Base-by-base conservation (phyloP, 2,888 invertebrate genomes). In the Phortica okadai region DNA sequence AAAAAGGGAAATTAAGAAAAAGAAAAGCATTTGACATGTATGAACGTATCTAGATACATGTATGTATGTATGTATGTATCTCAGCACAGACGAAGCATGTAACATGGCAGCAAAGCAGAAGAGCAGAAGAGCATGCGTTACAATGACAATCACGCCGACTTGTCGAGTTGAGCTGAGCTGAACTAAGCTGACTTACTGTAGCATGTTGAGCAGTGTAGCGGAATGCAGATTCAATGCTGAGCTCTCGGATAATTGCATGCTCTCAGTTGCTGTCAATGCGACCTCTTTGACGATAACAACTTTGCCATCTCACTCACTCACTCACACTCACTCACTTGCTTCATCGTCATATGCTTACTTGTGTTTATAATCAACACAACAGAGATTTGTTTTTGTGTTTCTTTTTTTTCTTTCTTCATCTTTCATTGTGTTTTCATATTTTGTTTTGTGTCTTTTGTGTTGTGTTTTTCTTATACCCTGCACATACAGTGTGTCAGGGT, bases 41-140 rank as follows among this genome's bases (percentile, higher is more conserved):
- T 67, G 42, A 54, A n/a, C 1, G 33, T 33, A 33, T 33, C 33
- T 33, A 33, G 33, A 33, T 33, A 69, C 62, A 21, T 16, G 11
- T 21, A 41, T 64, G 64, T n/a, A n/a, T n/a, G n/a, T n/a, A n/a
- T n/a, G n/a, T 16, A 33, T 10, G 33, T 21, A 21, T 1, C 21
- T 21, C 21, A 21, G 64, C 41, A 64, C 11, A 5, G 21, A 6
- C 25, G 11, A 64, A 33, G 64, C 64, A 33, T 33, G 64, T 6
- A 41, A 16, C 14, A 64, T 25, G 25, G 41, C 64, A 25, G 75
- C 70, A 76, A 79, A 80, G 78, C 21, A 78, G 80, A 77, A n/a
- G n/a, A n/a, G n/a, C n/a, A n/a, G n/a, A n/a, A 82, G 21, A 82
- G 84, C 81, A 84, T 85, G 82, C 79, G 81, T 84, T 84, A 83